A percentile compares a stretch with the other conserved stretches of the same genome.
These are phyloP conservation scores for Keiferia lycopersicella DNA, from an alignment of 2,888 invertebrate species.

Conservation along the genomic window DNA sequence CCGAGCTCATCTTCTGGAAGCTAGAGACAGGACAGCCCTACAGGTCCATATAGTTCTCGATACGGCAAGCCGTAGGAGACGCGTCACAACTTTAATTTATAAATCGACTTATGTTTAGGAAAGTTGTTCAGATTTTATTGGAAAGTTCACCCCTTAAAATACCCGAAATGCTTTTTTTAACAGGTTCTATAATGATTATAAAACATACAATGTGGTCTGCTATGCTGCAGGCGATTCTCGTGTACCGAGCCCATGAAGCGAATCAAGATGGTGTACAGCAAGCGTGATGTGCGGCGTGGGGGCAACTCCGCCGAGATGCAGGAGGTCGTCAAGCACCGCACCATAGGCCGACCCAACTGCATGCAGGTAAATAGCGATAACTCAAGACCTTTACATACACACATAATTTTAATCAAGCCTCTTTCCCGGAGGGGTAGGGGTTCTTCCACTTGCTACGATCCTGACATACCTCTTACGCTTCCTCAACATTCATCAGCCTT, in stretches of 20 bases:
- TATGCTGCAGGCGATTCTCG: conserved; percentile 60
- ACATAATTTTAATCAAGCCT: no score
- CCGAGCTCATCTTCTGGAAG: conserved; percentile 91
- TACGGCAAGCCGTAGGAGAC: not conserved
- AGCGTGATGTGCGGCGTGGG: conserved; percentile 49
- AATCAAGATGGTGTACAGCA: conserved; percentile 80
- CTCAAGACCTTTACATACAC: no score
- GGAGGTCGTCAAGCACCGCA: conserved; percentile 38
- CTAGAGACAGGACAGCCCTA: conserved; percentile 91
- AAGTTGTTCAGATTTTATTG: no score
- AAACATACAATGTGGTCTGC: no score
- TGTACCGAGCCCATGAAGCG: conserved; percentile 80
- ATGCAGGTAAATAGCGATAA: not conserved
- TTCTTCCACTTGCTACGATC: no score
- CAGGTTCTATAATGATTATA: no score
- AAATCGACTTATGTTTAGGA: no score
- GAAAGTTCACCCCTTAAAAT: no score
- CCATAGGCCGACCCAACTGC: conserved; percentile 18
- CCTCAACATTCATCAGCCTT: no score
- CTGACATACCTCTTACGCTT: no score
- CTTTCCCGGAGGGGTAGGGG: no score
- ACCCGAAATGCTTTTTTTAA: no score
- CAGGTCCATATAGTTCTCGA: conserved; percentile 49
- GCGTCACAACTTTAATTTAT: not conserved
- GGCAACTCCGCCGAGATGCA: conserved; percentile 38